Evolutionary conservation across 2,113 vertebrate genomes (phyloP).

Genomic region (Odobenus rosmarus): DNA sequence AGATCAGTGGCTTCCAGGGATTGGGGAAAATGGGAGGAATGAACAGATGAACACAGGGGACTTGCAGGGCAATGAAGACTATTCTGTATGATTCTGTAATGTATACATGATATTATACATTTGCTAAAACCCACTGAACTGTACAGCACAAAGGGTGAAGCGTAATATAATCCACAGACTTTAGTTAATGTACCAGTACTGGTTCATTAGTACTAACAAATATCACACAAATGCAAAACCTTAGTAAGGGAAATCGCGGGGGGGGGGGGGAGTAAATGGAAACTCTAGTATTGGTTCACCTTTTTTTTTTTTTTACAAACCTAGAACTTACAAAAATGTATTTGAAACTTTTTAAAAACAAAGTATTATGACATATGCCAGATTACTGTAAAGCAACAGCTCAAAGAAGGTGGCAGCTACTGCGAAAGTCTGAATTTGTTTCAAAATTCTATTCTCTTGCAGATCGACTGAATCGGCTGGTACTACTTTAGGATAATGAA

Average conservation of each 20-base stretch:
- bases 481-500: neutral
- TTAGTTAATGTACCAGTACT: neutral
- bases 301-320: neutral
- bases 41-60: neutral
- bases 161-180: neutral
- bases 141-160: neutral
- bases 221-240: neutral
- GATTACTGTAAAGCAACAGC: neutral
- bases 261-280: neutral
- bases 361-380: neutral
- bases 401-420: neutral
- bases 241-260: neutral
- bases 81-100: neutral
- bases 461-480: neutral
- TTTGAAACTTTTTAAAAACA: neutral
- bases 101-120: neutral
- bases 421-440: conserved; percentile 53
- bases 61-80: neutral
- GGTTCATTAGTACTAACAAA: neutral
- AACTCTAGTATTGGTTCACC: neutral
- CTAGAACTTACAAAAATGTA: neutral
- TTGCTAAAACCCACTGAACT: neutral
- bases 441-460: conserved; percentile 62
- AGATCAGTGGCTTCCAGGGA: neutral
- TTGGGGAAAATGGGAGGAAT: neutral